Evolutionary conservation across 1,140 invertebrate genomes (phyloP), one percentile per base, ranked within the genome.

Genomic region (Drosophila obscura): DNA sequence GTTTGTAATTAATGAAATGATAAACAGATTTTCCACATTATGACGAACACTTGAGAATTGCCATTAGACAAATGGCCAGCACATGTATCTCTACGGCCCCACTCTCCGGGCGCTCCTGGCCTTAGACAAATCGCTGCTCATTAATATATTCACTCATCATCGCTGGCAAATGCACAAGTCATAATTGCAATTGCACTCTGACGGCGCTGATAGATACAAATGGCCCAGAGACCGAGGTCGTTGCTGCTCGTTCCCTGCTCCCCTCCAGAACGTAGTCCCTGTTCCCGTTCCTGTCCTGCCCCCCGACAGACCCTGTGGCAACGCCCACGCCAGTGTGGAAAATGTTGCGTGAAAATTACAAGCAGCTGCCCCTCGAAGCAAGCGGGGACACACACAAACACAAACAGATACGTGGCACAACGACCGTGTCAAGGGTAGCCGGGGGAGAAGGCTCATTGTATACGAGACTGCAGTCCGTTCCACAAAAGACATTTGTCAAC

Each of bases 61-160:
- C 64, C 79, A 87, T 88, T 88, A 83, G 59, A 61, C 51, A 79
- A 87, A 87, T 82, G 64, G 82, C 16, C 46, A 53, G 45, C 60
- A 71, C 61, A 74, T 79, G 76, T 58, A 26, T 19, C 28, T 48
- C 8, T 16, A 9, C n/a, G 35, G 15, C 9, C 67, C 65, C 39
- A 28, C 24, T 35, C 41, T 56, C 73, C 11, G 4, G 3, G 3
- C 11, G 11, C 35, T 39, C 35, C 13, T 39, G 35, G 35, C 48
- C 62, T 35, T 53, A 77, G 84, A 88, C 84, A 88, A 89, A 88
- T 88, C 84, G 76, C 79, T 88, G 76, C 58, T 88, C 83, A 88
- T 88, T 88, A 88, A 88, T 88, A 88, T 83, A 88, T 89, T 83
- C 83, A 88, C 83, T 87, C 83, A 87, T 83, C 83, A 88, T 83